Evolutionary conservation across 2,888 invertebrate genomes (phyloP).

Genomic region (Nephrotoma guestfalica): DNA sequence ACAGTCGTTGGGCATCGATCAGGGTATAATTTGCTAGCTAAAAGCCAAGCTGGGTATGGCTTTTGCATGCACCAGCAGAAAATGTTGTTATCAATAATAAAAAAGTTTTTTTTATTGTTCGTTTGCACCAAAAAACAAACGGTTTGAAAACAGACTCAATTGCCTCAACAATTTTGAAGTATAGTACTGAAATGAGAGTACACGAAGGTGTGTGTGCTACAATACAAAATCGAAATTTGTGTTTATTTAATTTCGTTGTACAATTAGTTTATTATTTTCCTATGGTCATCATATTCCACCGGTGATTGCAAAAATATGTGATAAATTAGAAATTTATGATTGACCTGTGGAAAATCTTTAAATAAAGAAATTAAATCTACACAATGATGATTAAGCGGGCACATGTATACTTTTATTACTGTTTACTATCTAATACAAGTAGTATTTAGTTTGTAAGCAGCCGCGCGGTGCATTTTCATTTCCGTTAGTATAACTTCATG

Average conservation of each 20-base stretch:
- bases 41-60: constrained; percentile 5
- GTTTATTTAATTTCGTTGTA: background rate
- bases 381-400: background rate
- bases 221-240: background rate
- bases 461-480: background rate
- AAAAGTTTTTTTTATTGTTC: background rate
- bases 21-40: constrained; percentile 33
- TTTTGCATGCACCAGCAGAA: background rate
- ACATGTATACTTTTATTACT: background rate
- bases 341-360: background rate
- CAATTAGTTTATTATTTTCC: background rate
- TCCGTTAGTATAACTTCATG: background rate
- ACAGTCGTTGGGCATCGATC: constrained; percentile 22
- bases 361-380: background rate
- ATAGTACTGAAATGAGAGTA: background rate
- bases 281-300: background rate
- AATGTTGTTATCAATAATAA: constrained; percentile 1
- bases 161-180: background rate
- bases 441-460: background rate
- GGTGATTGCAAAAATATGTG: background rate
- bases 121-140: background rate
- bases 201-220: background rate
- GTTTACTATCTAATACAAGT: background rate
- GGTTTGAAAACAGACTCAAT: background rate
- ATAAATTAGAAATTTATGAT: background rate